Evolutionary conservation across 2,113 vertebrate species (phyloP), one percentile per base, ranked within the genome.

Genomic region (Struthio camelus): DNA sequence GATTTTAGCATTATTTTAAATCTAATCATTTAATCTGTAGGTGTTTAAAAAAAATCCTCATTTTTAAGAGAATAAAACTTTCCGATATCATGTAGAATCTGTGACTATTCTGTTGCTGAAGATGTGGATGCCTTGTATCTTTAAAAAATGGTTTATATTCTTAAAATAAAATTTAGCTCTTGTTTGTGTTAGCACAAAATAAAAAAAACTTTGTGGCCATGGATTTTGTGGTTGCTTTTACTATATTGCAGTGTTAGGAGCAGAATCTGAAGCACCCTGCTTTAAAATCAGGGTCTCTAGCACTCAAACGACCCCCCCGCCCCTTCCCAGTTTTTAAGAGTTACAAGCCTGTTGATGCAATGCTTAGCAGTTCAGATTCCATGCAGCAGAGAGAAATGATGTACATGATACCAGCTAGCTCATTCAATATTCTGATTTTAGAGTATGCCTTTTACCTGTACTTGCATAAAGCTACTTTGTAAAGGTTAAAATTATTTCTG

Each of bases 1-100:
- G 90, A 97, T 96, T 96, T 98, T 96, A 97, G 96, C 96, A 97
- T 98, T 97, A 97, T 96, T 97, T 97, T 96, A 97, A 98, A 97
- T 97, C 90, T 97, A 97, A 96, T 97, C 89, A 96, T 96, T 98
- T 97, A 96, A 90, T 97, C 97, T 97, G 95, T 98, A 98, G 97
- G 96, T 98, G 89, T 90, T 28, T 23, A 5, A 23, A 30, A 92
- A 97, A 97, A 98, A 96, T 89, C 51, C 19, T 94, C 61, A 77
- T 97, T 97, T 97, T 80, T 97, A 94, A 80, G 40, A 88, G 96
- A 88, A 97, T 78, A 91, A 96, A 97, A 93, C 85, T 95, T 97
- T 96, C 46, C 97, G 93, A 88, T 93, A 46, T 40, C 80, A 40
- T 75, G 79, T 83, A 22, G 80, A 96, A 86, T 90, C 67, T 87